These are phyloP conservation scores for Gallinago paraguaiae DNA, from an alignment of 2,113 vertebrate genomes.

Conservation along the genomic window DNA sequence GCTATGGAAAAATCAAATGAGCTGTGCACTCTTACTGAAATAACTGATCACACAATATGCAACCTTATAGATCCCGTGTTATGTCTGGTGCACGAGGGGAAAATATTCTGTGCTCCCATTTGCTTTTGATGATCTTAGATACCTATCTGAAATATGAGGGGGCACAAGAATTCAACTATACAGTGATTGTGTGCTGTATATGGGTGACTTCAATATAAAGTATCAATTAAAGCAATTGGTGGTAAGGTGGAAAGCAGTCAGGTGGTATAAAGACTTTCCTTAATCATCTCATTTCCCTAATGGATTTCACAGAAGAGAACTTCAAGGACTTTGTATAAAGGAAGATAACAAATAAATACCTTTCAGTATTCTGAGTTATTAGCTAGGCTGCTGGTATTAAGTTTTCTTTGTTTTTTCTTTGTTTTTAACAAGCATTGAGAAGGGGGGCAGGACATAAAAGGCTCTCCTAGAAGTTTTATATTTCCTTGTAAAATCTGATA, in stretches of 20 bases:
- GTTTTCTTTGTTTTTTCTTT: neutral
- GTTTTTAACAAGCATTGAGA: neutral
- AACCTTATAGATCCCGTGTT: neutral
- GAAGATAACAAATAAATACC: neutral
- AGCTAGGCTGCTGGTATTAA: neutral
- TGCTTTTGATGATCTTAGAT: neutral
- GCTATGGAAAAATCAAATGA: neutral
- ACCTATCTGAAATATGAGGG: neutral
- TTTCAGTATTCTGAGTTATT: neutral
- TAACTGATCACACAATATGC: neutral
- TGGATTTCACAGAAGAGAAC: neutral
- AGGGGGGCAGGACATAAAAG: neutral
- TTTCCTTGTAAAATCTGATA: neutral
- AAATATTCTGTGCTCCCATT: neutral
- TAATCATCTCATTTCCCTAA: neutral
- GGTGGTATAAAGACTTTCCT: neutral
- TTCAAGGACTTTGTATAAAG: neutral
- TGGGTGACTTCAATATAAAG: neutral
- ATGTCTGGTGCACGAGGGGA: neutral
- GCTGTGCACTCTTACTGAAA: rapidly evolving
- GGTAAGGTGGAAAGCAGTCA: neutral
- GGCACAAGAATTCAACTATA: neutral
- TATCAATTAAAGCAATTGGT: neutral
- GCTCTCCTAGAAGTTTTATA: neutral
- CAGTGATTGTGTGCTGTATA: rapidly evolving